These are phyloP conservation scores for Anodontia alba DNA, from an alignment of 2,888 invertebrate species.

Conservation along the genomic window DNA sequence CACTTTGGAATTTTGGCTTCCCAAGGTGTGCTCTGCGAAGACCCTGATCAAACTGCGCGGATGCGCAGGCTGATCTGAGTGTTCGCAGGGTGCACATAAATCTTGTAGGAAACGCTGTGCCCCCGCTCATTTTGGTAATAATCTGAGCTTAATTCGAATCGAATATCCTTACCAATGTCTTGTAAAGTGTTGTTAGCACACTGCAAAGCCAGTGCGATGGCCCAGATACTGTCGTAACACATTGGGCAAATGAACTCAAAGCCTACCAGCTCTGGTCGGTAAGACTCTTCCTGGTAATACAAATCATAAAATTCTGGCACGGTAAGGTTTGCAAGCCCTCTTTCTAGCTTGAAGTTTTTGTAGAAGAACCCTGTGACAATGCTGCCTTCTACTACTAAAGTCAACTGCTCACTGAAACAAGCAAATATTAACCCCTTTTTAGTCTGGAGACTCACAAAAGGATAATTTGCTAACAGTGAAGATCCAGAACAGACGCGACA, in stretches of 20 bases:
- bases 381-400: conserved; percentile 16
- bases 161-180: conserved; percentile 20
- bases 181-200: conserved; percentile 14
- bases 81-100: no score
- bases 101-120: no score
- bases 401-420: conserved; percentile 16
- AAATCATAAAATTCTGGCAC: conserved; percentile 11
- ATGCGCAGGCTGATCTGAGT: no score
- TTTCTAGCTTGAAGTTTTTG: conserved; percentile 4
- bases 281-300: conserved; percentile 5
- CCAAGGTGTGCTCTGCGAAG: no score
- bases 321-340: background rate
- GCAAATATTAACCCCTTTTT: no score
- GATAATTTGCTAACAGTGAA: no score
- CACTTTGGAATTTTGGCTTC: no score
- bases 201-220: conserved; percentile 24
- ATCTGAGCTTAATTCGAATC: no score
- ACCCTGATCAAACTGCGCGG: no score
- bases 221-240: conserved; percentile 39
- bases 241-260: conserved; percentile 15
- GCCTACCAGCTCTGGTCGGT: background rate
- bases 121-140: no score
- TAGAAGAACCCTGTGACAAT: conserved; percentile 16
- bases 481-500: no score
- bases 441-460: no score